These are phyloP conservation scores for Adela reaumurella DNA, from an alignment of 2,888 invertebrate genomes.

Conservation along the genomic window DNA sequence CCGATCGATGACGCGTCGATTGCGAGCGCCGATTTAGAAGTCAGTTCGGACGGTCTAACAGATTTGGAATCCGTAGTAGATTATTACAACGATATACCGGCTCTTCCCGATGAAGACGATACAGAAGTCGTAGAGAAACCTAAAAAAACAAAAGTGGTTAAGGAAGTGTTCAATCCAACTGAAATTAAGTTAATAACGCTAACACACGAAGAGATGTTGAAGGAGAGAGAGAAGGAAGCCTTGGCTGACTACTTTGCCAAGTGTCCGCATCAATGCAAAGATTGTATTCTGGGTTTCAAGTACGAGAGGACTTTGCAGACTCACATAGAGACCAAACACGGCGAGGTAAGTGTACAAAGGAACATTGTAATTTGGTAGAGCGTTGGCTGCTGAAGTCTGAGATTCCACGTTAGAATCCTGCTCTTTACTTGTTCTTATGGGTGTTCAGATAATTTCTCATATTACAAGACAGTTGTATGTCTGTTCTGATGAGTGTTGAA, in stretches of 20 bases:
- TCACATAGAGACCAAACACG: neutral
- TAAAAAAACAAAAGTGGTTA: neutral
- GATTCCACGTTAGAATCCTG: too few relatives aligned
- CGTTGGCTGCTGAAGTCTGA: too few relatives aligned
- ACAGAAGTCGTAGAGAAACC: neutral
- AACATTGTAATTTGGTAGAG: too few relatives aligned
- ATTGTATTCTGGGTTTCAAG: neutral
- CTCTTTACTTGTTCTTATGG: too few relatives aligned
- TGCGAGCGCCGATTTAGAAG: neutral
- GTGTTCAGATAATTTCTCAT: too few relatives aligned
- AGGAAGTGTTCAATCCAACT: neutral
- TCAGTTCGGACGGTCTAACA: neutral
- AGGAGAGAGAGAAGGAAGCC: slow-evolving; percentile 1
- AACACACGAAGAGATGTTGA: slow-evolving; percentile 1
- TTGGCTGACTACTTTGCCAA: neutral
- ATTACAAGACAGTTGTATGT: too few relatives aligned
- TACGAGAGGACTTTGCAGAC: neutral
- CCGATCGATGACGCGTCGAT: neutral
- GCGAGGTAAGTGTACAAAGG: neutral
- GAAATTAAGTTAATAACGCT: neutral
- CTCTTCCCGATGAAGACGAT: neutral
- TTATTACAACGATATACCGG: neutral
- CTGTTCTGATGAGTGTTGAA: too few relatives aligned
- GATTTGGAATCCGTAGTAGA: neutral
- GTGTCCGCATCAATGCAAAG: slow-evolving; percentile 1